Percentiles rank a stretch among this genome's conserved stretches.
phyloP scores from a whole-genome alignment of 2,113 vertebrate species.

The Albula glossodonta region DNA sequence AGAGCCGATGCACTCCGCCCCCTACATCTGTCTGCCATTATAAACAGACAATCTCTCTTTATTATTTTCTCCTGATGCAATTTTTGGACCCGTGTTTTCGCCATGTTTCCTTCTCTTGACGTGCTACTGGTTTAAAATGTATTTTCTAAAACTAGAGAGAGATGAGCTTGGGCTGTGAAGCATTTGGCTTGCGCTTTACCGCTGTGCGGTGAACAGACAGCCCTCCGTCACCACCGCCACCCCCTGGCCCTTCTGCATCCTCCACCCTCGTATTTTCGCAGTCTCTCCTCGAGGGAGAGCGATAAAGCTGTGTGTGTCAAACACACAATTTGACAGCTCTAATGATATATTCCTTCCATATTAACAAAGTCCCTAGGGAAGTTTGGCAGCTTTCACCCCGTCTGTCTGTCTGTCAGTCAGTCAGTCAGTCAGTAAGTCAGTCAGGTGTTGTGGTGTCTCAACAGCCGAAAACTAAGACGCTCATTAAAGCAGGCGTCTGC shows the following conservation, averaged over 20 bases:
- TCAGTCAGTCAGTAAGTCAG: not conserved
- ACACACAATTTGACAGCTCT: slow-evolving; percentile 64
- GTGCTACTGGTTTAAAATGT: not conserved
- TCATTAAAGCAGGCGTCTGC: not conserved
- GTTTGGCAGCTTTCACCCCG: slow-evolving; percentile 60
- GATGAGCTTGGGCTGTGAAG: not conserved
- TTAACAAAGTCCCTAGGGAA: slow-evolving; percentile 69
- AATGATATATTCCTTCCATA: slow-evolving; percentile 74
- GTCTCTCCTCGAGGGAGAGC: slow-evolving; percentile 49
- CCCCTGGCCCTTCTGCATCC: not conserved
- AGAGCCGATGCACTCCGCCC: not conserved
- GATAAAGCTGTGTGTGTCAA: slow-evolving; percentile 72
- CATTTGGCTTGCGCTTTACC: not conserved
- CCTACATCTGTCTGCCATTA: slow-evolving; percentile 22
- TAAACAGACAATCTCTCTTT: not conserved
- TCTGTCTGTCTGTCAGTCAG: too few species aligned
- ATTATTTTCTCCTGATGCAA: slow-evolving; percentile 11
- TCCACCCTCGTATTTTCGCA: slow-evolving; percentile 11
- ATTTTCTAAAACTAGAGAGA: not conserved
- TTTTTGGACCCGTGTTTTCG: not conserved
- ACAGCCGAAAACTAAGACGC: not conserved
- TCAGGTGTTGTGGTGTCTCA: slow-evolving; percentile 43
- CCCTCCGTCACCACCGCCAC: not conserved
- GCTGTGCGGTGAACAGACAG: not conserved
- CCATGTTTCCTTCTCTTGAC: not conserved